These are phyloP conservation scores for Toxotes chatareus DNA, from an alignment of 2,113 vertebrate genomes.

Conservation along the genomic window DNA sequence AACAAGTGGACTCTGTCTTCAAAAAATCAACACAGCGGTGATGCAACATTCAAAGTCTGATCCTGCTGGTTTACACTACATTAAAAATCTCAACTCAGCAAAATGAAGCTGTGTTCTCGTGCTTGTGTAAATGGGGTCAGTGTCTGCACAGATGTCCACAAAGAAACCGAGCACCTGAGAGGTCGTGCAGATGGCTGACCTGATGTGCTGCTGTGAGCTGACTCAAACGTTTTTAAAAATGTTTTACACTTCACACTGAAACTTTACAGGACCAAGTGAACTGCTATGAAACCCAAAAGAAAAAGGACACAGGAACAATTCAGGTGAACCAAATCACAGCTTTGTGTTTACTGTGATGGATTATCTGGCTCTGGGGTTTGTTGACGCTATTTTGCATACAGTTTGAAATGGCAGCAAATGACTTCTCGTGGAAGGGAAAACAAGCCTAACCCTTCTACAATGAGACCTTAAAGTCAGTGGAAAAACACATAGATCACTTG, in stretches of 20 bases:
- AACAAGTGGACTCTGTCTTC: slow-evolving; percentile 65
- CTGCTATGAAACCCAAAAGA: no score
- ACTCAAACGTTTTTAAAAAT: slow-evolving; percentile 32
- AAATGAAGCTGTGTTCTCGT: slow-evolving; percentile 33
- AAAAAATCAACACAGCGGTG: slow-evolving; percentile 61
- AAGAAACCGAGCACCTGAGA: slow-evolving; percentile 40
- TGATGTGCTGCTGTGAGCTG: slow-evolving; percentile 36
- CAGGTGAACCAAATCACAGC: slow-evolving; percentile 9
- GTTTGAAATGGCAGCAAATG: slow-evolving; percentile 9
- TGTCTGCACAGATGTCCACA: slow-evolving; percentile 54
- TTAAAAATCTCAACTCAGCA: slow-evolving; percentile 44
- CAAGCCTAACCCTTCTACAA: neutral
- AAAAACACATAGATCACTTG: neutral
- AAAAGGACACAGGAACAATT: neutral
- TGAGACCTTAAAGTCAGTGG: neutral
- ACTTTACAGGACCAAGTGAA: slow-evolving; percentile 7
- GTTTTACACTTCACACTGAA: neutral
- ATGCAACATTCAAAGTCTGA: slow-evolving; percentile 62
- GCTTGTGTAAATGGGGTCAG: slow-evolving; percentile 46
- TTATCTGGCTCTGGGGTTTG: slow-evolving; percentile 4
- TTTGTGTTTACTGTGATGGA: slow-evolving; percentile 7
- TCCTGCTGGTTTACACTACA: slow-evolving; percentile 36
- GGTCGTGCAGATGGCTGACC: slow-evolving; percentile 75
- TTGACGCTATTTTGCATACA: slow-evolving; percentile 3
- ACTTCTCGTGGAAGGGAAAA: slow-evolving; percentile 1